Conservation (phyloP, 1,140 invertebrate genomes). For the Pseudachorutes palmiensis region DNA sequence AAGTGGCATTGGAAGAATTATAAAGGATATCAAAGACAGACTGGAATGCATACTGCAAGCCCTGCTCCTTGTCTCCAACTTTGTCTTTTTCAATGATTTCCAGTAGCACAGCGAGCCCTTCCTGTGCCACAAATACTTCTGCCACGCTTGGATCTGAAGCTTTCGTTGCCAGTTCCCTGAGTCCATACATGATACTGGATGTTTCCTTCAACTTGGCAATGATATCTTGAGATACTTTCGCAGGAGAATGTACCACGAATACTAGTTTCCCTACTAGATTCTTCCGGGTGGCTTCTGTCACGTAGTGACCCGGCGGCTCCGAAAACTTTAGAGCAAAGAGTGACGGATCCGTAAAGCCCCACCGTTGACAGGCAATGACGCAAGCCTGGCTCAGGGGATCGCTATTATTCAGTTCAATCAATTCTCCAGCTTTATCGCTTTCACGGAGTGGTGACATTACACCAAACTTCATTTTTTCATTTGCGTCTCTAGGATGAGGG, state of each 20-base stretch:
- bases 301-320: constrained; percentile 29
- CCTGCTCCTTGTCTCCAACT: constrained; percentile 21
- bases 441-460: constrained; percentile 23
- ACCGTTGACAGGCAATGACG: constrained; percentile 21
- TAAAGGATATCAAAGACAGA: constrained; percentile 30
- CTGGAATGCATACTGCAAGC: constrained; percentile 23
- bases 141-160: constrained; percentile 30
- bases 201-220: constrained; percentile 24
- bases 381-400: constrained; percentile 26
- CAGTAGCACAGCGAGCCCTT: constrained; percentile 25
- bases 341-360: constrained; percentile 32
- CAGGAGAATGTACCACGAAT: constrained; percentile 24
- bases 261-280: constrained; percentile 34
- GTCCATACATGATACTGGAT: constrained; percentile 9
- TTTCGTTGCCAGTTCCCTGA: constrained; percentile 23
- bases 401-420: constrained; percentile 18
- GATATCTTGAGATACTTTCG: constrained; percentile 30
- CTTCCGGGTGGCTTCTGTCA: constrained; percentile 32
- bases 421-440: constrained; percentile 29
- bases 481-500: constrained; percentile 4
- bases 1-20: constrained; percentile 21
- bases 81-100: constrained; percentile 34
- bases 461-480: constrained; percentile 26
- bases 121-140: constrained; percentile 27
- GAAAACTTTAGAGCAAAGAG: constrained; percentile 30